Conservation (phyloP, 2,888 invertebrate species). For the Synergus japonicus region DNA sequence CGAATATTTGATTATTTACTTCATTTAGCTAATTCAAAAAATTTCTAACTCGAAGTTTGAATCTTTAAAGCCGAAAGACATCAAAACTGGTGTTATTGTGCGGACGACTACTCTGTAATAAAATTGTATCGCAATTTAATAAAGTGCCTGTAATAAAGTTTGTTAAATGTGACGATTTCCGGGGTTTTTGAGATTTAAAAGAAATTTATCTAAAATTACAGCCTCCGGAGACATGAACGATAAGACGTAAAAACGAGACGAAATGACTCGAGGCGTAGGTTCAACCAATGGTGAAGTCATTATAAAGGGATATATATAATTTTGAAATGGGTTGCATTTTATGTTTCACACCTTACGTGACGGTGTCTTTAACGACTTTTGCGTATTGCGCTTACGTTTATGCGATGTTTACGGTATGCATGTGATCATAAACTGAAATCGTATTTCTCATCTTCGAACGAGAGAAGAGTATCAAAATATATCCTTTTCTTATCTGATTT, state of each 20-base stretch:
- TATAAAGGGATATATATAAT: constrained; percentile 7
- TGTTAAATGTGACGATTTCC: not conserved
- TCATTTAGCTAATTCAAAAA: no score
- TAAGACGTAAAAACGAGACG: not conserved
- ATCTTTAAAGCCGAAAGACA: no score
- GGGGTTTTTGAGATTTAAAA: not conserved
- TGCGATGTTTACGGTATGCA: constrained; percentile 2
- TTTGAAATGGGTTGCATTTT: not conserved
- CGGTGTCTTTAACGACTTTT: not conserved
- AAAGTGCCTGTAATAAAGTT: not conserved
- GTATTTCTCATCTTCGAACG: not conserved
- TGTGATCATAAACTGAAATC: constrained; percentile 1
- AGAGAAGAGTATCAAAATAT: not conserved
- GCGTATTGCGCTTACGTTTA: not conserved
- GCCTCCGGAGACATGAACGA: not conserved
- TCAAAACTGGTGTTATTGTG: no score
- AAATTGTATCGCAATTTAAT: not conserved
- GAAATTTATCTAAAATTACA: not conserved
- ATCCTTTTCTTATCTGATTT: not conserved
- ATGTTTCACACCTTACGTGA: not conserved
- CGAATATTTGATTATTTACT: no score
- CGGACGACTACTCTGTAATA: no score
- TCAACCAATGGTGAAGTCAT: constrained; percentile 1
- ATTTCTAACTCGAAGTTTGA: no score
- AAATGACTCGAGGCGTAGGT: not conserved